Base-by-base conservation (phyloP, 2,797 vertebrate genomes). In the Furcifer pardalis region DNA sequence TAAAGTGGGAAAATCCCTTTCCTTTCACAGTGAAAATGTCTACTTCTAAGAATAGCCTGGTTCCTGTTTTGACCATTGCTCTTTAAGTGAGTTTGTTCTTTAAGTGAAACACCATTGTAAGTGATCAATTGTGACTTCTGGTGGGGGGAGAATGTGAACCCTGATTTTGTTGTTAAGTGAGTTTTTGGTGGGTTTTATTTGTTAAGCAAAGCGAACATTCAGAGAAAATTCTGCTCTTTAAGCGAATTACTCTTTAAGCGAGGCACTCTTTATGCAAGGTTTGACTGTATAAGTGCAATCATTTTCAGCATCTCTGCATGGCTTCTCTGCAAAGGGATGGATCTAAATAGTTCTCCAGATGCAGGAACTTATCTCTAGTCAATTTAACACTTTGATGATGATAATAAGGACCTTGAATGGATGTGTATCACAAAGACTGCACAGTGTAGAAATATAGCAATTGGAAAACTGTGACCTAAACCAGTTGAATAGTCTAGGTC, bases 391-490 rank as follows among this genome's bases (percentile, higher is more conserved):
- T 60, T 62, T 44, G 30, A 46, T n/a, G 62, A 32, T 69, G 59
- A 71, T 74, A 19, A 73, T 62, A 82, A 74, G 25, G 21, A 74
- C 62, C 10, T 74, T 62, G 30, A 72, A 40, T 30, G 10, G 77
- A 35, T 44, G 44, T 49, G 4, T n/a, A 42, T 72, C 40, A 52
- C 59, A 81, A 71, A 30, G 79, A 9, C 66, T 69, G 78, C 63
- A 37, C 32, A 56, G 3, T 19, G 59, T 32, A 60, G 52, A 32
- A 81, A 77, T 75, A 52, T 65, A 86, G 65, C n/a, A 78, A 82
- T 59, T 1, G 49, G 84, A 60, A 7, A 69, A 7, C n/a, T 76
- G 15, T 30, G 17, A 1, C 1, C 10, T 85, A 25, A 17, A 87
- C 8, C 56, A 0, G 35, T 68, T 82, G 46, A 88, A 42, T 9